Conservation (phyloP, 2,113 vertebrate genomes). For the Perca flavescens region DNA sequence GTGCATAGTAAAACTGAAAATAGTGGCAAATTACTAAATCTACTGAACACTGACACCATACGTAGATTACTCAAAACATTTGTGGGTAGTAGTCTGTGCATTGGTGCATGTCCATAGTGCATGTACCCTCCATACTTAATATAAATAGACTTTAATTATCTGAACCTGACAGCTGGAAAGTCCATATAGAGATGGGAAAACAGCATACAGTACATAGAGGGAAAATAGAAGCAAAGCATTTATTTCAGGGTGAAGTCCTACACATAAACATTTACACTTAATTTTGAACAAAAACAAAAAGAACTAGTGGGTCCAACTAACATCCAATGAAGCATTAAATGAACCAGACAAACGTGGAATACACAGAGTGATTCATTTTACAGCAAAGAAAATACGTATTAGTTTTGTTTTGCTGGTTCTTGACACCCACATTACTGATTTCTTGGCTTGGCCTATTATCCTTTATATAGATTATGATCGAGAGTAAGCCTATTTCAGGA, state of each 20-base stretch:
- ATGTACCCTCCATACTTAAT: neutral
- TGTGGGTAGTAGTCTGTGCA: neutral
- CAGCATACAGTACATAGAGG: neutral
- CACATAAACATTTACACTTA: neutral
- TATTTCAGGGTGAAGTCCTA: neutral
- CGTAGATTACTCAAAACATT: neutral
- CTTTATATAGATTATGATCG: slow-evolving; percentile 36
- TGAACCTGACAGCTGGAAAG: slow-evolving; percentile 14
- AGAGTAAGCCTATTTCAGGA: slow-evolving; percentile 14
- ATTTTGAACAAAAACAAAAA: slow-evolving; percentile 5
- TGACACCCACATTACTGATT: slow-evolving; percentile 57
- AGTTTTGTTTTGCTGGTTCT: slow-evolving; percentile 1
- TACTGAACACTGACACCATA: neutral
- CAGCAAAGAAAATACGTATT: slow-evolving; percentile 16
- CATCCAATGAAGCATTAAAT: slow-evolving; percentile 52
- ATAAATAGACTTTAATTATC: neutral
- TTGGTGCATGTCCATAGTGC: too few relatives aligned
- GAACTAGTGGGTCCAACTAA: slow-evolving; percentile 2
- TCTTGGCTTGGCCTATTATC: slow-evolving; percentile 25
- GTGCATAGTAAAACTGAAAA: neutral
- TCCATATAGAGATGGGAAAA: neutral
- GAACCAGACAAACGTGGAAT: slow-evolving; percentile 3
- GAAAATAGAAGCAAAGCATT: neutral
- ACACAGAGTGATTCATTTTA: slow-evolving; percentile 42
- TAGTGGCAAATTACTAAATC: neutral